Percentiles rank a stretch among this genome's conserved stretches.
Conservation (phyloP, 2,888 invertebrate species). For the Venustoraphidia nigricollis region DNA sequence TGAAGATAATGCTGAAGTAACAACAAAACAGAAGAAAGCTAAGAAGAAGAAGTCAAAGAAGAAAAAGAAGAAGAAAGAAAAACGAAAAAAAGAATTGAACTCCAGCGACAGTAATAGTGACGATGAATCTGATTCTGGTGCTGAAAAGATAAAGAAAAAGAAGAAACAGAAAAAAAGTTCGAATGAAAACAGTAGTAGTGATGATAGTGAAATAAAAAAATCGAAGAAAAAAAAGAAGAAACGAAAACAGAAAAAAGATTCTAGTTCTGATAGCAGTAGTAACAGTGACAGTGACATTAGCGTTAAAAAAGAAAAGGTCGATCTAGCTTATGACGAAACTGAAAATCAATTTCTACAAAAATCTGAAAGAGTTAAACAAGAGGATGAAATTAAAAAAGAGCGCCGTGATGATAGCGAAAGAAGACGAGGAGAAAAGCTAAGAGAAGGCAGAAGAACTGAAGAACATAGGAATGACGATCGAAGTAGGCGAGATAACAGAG, state of each 20-base stretch:
- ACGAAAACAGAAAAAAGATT: slow-evolving; percentile 10
- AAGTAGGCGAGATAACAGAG: neutral
- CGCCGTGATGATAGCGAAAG: slow-evolving; percentile 7
- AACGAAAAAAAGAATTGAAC: neutral
- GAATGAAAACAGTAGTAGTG: neutral
- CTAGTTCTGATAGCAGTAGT: slow-evolving; percentile 6
- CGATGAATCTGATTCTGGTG: slow-evolving; percentile 7
- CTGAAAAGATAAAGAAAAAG: slow-evolving; percentile 6
- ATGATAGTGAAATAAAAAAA: neutral
- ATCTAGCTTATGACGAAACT: slow-evolving; percentile 4
- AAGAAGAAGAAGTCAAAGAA: slow-evolving; percentile 11
- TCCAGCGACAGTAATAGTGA: neutral
- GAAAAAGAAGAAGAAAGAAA: slow-evolving; percentile 10
- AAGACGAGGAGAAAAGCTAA: slow-evolving; percentile 9
- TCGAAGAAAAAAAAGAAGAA: slow-evolving; percentile 11
- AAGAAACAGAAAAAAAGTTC: slow-evolving; percentile 4
- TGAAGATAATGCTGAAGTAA: slow-evolving; percentile 1
- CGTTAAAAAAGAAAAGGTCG: slow-evolving; percentile 1
- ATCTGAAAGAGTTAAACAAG: slow-evolving; percentile 1
- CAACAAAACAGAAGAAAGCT: slow-evolving; percentile 5
- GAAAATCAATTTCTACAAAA: slow-evolving; percentile 5
- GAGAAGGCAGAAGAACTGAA: neutral
- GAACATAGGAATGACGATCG: neutral
- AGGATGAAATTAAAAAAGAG: slow-evolving; percentile 6
- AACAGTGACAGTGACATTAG: slow-evolving; percentile 1